phyloP scores from a whole-genome alignment of 2,888 invertebrate species.

The Calameuta idolon region DNA sequence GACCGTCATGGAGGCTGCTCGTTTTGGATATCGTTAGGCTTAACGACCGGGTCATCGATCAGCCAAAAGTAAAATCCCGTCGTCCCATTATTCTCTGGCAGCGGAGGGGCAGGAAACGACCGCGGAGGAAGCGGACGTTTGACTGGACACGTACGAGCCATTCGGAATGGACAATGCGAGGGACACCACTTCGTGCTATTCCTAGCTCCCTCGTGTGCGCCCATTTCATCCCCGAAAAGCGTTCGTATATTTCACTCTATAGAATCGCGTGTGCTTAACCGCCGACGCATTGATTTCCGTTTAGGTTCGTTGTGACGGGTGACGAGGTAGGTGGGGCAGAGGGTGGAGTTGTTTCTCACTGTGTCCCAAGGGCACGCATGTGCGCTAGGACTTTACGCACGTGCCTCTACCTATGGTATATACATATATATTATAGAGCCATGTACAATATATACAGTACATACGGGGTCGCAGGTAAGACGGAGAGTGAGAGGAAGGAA shows the following conservation, averaged over 20 bases:
- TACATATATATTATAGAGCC: neutral
- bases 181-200: neutral
- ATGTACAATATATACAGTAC: neutral
- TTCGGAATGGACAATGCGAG: neutral
- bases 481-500: slow-evolving; percentile 9
- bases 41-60: neutral
- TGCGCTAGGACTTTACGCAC: slow-evolving; percentile 14
- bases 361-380: slow-evolving; percentile 14
- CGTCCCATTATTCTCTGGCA: neutral
- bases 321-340: slow-evolving; percentile 12
- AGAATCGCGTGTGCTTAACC: slow-evolving; percentile 27
- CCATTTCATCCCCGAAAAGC: neutral
- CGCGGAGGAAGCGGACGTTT: neutral
- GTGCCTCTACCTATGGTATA: slow-evolving; percentile 13
- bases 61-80: neutral
- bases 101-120: neutral
- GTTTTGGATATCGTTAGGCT: neutral
- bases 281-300: slow-evolving; percentile 34
- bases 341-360: slow-evolving; percentile 24
- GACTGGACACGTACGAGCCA: neutral
- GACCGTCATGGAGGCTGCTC: neutral
- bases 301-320: slow-evolving; percentile 15
- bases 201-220: neutral
- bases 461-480: slow-evolving; percentile 9
- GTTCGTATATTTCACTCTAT: slow-evolving; percentile 4